Evolutionary conservation across 1,140 invertebrate genomes (phyloP), one percentile per base, ranked within the genome.

Genomic region (Limonius californicus): DNA sequence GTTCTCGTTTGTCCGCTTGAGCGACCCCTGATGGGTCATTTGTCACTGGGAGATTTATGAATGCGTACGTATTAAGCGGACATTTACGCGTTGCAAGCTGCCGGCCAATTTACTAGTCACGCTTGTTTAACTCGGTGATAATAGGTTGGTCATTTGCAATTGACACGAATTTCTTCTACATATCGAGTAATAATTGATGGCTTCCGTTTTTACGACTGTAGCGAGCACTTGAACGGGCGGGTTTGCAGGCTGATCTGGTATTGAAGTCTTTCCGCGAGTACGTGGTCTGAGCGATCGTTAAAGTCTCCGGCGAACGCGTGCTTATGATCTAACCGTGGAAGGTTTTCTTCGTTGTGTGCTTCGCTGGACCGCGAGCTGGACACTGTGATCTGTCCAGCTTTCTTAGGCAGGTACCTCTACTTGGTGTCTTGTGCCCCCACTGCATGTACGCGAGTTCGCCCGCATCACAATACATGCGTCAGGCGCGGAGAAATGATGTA

Each of bases 401-500:
- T 63, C 27, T 42, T 55, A 56, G 23, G 30, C 62, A 64, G 57
- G 57, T 64, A 58, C 57, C 20, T 27, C 57, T 59, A 27, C 45
- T 35, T 45, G 42, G 30, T 59, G 50, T 54, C 57, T 20, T 30
- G 27, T 54, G 53, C 57, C 63, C 63, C 63, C 63, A 64, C 63
- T 50, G 45, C 16, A 59, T 56, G 50, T 59, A 70, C 65, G 67
- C 56, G 56, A 47, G 62, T 61, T 68, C 65, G 61, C 61, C 65
- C 54, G 57, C 61, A 63, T 64, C 54, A 61, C 67, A 61, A 66
- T 66, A 63, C 55, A 66, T 57, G 65, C 66, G 67, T 64, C 70
- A 69, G 30, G 50, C 65, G 61, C 55, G 59, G 54, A 64, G 59
- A 67, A 65, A 71, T 70, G 70, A 71, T 71, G 64, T 70, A 71